Base-by-base conservation (phyloP, 1,140 invertebrate genomes). In the Lineus longissimus region DNA sequence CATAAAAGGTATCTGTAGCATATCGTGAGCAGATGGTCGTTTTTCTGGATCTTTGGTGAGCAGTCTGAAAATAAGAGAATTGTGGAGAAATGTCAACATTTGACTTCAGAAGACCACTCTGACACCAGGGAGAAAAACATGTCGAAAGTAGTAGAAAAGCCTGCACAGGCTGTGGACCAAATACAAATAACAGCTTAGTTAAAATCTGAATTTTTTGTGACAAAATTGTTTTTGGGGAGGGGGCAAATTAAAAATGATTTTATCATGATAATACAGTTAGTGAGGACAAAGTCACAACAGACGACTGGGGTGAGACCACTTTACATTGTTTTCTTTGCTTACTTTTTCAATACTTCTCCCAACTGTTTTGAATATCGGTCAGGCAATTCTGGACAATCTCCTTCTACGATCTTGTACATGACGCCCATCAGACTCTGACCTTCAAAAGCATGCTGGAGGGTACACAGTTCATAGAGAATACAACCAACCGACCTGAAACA, bases 331-430 rank as follows among this genome's bases (percentile, higher is more conserved):
- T 36, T 7, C 33, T 15, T 7, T 4, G 72, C 74, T 74, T 69
- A 82, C 81, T 70, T 67, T 67, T 76, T 73, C 55, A 82, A 72
- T 27, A 82, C 69, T 9, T 67, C 69, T 64, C 75, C 73, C 7
- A 82, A 64, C 15, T 81, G 72, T 54, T 66, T 70, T 0, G 75
- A 75, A 64, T 80, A 82, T 33, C 66, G 73, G 0, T 68, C 65
- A 33, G 80, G 79, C 43, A 81, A 67, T 23, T 73, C 66, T 7
- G 80, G 80, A 1, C 72, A 66, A 19, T 76, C 73, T 30, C 77
- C 76, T 59, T 81, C 78, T 2, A 81, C 77, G 51, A 82, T 81
- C 69, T 80, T 82, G 63, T 81, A 81, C 78, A 82, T 81, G n/a
- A 82, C 77, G 22, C 72, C 74, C 79, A 82, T 80, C 23, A 82